phyloP scores from a whole-genome alignment of 2,113 vertebrate genomes.

The Perca fluviatilis region DNA sequence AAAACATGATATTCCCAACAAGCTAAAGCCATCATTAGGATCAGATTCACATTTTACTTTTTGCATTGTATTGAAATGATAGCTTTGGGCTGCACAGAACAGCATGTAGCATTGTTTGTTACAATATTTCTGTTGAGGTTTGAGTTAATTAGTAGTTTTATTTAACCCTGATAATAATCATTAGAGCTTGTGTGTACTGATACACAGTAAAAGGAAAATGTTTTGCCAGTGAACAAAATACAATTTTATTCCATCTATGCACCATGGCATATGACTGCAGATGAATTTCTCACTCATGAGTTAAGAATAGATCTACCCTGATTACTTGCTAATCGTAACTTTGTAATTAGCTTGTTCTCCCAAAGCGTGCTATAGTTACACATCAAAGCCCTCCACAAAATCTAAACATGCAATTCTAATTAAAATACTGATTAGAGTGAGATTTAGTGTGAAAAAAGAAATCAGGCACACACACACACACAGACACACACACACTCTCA shows the following conservation, averaged over 20 bases:
- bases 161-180: background rate
- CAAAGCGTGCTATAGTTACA: slow-evolving; percentile 49
- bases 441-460: slow-evolving; percentile 54
- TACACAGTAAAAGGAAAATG: background rate
- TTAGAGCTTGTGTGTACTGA: background rate
- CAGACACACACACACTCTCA: slow-evolving; percentile 22
- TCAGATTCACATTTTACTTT: slow-evolving; percentile 34
- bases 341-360: slow-evolving; percentile 57
- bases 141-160: slow-evolving; percentile 5
- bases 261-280: slow-evolving; percentile 21
- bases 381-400: slow-evolving; percentile 57
- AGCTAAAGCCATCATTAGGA: slow-evolving; percentile 39
- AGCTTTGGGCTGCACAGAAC: slow-evolving; percentile 7
- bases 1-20: slow-evolving; percentile 64
- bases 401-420: slow-evolving; percentile 66
- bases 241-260: background rate
- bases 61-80: slow-evolving; percentile 18
- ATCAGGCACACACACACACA: slow-evolving; percentile 14
- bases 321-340: slow-evolving; percentile 47
- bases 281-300: slow-evolving; percentile 14
- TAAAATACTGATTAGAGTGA: slow-evolving; percentile 61
- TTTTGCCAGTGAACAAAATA: background rate
- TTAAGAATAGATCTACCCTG: slow-evolving; percentile 12
- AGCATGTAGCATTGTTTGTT: slow-evolving; percentile 19
- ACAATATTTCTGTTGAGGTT: slow-evolving; percentile 32